Evolutionary conservation across 2,888 invertebrate species (phyloP), one percentile per base, ranked within the genome.

Genomic region (Rhamnusium bicolor): DNA sequence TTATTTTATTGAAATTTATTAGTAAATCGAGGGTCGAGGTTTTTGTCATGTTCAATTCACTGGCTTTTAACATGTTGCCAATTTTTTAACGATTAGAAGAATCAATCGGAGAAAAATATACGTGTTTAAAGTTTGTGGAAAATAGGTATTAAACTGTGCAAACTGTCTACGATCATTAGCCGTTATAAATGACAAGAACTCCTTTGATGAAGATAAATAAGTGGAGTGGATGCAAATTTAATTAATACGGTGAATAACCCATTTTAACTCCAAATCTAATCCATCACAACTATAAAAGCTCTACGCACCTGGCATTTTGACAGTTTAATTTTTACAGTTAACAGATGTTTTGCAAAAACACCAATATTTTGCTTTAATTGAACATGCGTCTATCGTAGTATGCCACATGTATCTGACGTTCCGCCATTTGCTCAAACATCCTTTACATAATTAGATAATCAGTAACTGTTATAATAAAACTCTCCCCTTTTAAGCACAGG

Each of bases 321-420:
- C 66, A 61, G 56, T 53, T 67, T 71, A 49, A 71, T 66, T 71
- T 71, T 71, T 71, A 27, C 61, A 40, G 12, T 18, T 12, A 71
- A 60, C 71, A 71, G 71, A 71, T 67, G 66, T 24, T 65, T 32
- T 56, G 47, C 14, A 54, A 49, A 71, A 71, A 63, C 53, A 46
- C 6, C 62, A 62, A 63, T n/a, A n/a, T 71, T 65, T 71, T 16
- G 49, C 1, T 32, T 16, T 58, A 58, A 58, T 58, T 32, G 58
- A 27, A 56, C 16, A 10, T 54, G 24, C 18, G 18, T 58, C 32
- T 24, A 32, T 29, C 3, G 58, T 14, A 29, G 32, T 14, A 58
- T 24, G 58, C 29, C 32, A 58, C 32, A 32, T 58, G 58, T 24
- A 16, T 58, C 16, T 32, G 58, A 58, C 58, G 32, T 58, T 18